Conservation (phyloP, 2,113 vertebrate species). For the Gnathonemus longibarbis region DNA sequence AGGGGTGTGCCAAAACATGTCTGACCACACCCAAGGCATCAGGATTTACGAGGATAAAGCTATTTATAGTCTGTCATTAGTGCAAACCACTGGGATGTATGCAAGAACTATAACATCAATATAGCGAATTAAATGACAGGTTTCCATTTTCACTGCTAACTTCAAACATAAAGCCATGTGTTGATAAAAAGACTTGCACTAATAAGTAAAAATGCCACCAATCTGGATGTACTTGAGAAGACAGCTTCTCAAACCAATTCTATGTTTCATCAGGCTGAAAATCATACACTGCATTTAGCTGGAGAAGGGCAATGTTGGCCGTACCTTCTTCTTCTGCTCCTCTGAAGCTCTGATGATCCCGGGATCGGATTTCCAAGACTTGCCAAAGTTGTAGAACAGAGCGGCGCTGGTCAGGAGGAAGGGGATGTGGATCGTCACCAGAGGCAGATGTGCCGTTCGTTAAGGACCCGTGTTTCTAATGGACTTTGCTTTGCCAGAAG, state of each 20-base stretch:
- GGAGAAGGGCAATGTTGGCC: background rate
- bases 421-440: constrained; percentile 87
- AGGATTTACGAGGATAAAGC: background rate
- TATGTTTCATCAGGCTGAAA: background rate
- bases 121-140: background rate
- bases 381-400: constrained; percentile 98
- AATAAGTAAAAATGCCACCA: background rate
- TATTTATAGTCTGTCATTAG: background rate
- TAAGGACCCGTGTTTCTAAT: constrained; percentile 62
- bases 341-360: constrained; percentile 98
- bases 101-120: background rate
- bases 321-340: constrained; percentile 99
- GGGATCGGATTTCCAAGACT: constrained; percentile 98
- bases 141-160: background rate
- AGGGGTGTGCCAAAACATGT: background rate
- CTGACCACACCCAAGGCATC: background rate
- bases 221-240: background rate
- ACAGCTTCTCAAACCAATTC: background rate
- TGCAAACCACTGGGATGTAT: background rate
- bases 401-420: constrained; percentile 90
- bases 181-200: background rate
- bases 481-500: background rate
- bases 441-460: constrained; percentile 83
- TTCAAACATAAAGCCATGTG: background rate
- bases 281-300: background rate